Base-by-base conservation (phyloP, 2,888 invertebrate genomes). In the Athalia circularis region DNA sequence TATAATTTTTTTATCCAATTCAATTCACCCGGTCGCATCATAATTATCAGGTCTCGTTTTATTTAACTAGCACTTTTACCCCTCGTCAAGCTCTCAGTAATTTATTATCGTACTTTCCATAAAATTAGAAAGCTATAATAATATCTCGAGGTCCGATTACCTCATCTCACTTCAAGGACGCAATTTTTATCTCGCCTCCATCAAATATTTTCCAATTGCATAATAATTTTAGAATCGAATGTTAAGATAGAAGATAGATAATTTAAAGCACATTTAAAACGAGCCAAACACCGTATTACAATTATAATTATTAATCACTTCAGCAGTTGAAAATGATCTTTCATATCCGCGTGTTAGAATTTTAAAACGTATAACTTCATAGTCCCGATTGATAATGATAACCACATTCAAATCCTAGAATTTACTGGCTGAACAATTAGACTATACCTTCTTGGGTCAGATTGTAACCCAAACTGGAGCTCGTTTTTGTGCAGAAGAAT, bases 141-240 rank as follows among this genome's bases (percentile, higher is more conserved):
- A 59, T 52, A 68, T 52, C 68, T 68, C 11, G 68, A 15, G 52
- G 29, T 68, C 45, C 59, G 13, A 43, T 65, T 13, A 72, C 57
- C 70, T n/a, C 57, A 72, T 68, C 54, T 72, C 70, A 57, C 59
- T 72, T 72, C 47, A 47, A 72, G 70, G 70, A 72, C 70, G 70
- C 45, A 72, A 70, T 70, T 45, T 57, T 45, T 70, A 29, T 57
- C 45, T 59, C 13, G 70, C 57, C 45, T 70, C 59, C 7, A 57
- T 70, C 43, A 57, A 59, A 59, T 57, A 59, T 72, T 72, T n/a
- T 9, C 9, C 59, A 72, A 45, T 47, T 45, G 47, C 43, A 57
- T 47, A 13, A 72, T n/a, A 59, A 45, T 57, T 7, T 57, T 72
- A 72, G 57, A 8, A 45, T 57, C 47, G 13, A 59, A 57, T 47